phyloP scores from a whole-genome alignment of 2,797 vertebrate species.

The Rhabdomys pumilio region DNA sequence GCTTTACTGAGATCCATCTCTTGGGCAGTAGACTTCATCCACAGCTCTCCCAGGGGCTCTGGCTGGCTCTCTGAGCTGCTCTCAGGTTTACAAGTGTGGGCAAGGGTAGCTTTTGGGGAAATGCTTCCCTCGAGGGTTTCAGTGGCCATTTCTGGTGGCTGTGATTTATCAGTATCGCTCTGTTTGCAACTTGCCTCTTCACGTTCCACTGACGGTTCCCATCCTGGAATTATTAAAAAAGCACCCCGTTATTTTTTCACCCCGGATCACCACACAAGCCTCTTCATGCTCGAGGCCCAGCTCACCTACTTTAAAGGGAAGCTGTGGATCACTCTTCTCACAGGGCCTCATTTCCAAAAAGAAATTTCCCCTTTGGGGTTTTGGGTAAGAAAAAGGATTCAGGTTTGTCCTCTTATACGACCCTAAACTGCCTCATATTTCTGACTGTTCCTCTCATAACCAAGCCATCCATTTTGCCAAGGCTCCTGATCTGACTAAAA shows the following conservation, averaged over 20 bases:
- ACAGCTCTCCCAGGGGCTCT: not conserved
- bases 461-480: not conserved
- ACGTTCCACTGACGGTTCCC: not conserved
- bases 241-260: not conserved
- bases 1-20: constrained; percentile 7
- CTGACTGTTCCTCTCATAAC: not conserved
- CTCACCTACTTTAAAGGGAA: not conserved
- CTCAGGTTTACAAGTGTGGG: not conserved
- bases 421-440: not conserved
- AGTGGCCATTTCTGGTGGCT: not conserved
- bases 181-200: constrained; percentile 10
- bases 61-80: not conserved
- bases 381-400: not conserved
- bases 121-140: not conserved
- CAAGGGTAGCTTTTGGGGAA: not conserved
- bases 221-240: constrained; percentile 53
- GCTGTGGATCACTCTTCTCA: not conserved
- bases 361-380: not conserved
- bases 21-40: not conserved
- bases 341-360: not conserved
- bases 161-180: not conserved
- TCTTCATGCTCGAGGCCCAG: not conserved
- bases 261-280: not conserved
- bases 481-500: not conserved
- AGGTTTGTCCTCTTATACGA: not conserved